Base-by-base conservation (phyloP, 2,888 invertebrate genomes). In the Ischnus inquisitorius region DNA sequence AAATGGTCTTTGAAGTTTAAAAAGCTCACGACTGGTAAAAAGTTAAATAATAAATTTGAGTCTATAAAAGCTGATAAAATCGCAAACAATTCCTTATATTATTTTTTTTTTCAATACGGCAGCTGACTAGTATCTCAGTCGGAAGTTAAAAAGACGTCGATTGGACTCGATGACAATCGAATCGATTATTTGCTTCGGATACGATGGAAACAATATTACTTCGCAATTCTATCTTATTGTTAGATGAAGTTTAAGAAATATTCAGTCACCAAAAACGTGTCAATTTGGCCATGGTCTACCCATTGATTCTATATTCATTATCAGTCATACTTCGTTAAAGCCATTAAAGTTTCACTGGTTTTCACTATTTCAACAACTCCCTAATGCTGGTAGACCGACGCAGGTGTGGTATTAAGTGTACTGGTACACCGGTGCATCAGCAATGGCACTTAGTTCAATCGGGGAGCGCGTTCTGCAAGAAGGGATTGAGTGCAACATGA, bases 401-500 rank as follows among this genome's bases (percentile, higher is more conserved):
- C n/a, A n/a, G 54, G 19, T 71, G 16, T 22, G 8, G 14, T n/a
- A 8, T 62, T 51, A 60, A 57, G 78, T 62, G 51, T 62, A 69
- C 64, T 51, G 48, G 62, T 64, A 39, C 34, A 34, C 22, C 41
- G 43, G 72, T 72, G 79, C 64, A 79, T 79, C 54, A 79, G 72
- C 41, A 51, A n/a, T 12, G 46, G 79, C 72, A 65, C 72, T 79
- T 65, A 64, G 71, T 72, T 43, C 54, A 54, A 41, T 72, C 54
- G 72, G 16, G 54, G 34, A 28, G 41, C 67, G 72, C 46, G 41
- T 64, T 65, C 43, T 25, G 71, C 41, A 79, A 72, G 51, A 54
- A 48, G 51, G 72, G 72, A 65, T 72, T 54, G 72, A 79, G 72
- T 72, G 71, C 65, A 41, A 65, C 51, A 54, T 79, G 79, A 79